Conservation (phyloP, 2,888 invertebrate species). For the Luperina testacea region DNA sequence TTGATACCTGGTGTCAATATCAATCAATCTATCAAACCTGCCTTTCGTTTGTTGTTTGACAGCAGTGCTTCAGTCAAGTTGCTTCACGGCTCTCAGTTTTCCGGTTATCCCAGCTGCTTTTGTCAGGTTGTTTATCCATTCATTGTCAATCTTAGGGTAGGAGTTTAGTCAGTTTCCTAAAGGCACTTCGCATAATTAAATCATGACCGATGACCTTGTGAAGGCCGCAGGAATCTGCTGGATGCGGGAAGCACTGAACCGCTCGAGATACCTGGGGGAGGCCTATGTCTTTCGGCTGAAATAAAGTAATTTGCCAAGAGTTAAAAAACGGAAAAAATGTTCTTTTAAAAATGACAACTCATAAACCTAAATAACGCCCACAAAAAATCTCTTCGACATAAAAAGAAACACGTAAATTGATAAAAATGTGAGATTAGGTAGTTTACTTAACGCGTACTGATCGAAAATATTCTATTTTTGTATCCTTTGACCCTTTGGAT, state of each 20-base stretch:
- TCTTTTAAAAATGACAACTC: constrained; percentile 12
- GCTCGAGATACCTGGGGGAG: too few relatives aligned
- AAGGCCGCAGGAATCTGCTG: background rate
- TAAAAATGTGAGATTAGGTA: constrained; percentile 14
- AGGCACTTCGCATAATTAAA: background rate
- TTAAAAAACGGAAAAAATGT: background rate
- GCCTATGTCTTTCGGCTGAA: background rate
- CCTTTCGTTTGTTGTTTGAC: background rate
- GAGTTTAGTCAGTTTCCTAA: background rate
- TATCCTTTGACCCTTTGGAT: constrained; percentile 28
- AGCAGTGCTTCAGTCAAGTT: constrained; percentile 10
- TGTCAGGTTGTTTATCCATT: background rate
- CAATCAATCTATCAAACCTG: constrained; percentile 45
- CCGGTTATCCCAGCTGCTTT: background rate
- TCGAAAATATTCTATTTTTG: constrained; percentile 43
- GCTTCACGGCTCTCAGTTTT: background rate
- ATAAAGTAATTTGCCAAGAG: background rate
- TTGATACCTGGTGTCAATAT: constrained; percentile 47
- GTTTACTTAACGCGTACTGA: background rate
- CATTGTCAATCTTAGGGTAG: background rate
- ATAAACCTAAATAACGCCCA: constrained; percentile 2
- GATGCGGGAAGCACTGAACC: background rate
- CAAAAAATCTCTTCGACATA: background rate
- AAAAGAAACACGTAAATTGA: constrained; percentile 2
- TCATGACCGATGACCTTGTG: background rate